Conservation (phyloP, 2,797 vertebrate species). For the Bradypodion ventrale region DNA sequence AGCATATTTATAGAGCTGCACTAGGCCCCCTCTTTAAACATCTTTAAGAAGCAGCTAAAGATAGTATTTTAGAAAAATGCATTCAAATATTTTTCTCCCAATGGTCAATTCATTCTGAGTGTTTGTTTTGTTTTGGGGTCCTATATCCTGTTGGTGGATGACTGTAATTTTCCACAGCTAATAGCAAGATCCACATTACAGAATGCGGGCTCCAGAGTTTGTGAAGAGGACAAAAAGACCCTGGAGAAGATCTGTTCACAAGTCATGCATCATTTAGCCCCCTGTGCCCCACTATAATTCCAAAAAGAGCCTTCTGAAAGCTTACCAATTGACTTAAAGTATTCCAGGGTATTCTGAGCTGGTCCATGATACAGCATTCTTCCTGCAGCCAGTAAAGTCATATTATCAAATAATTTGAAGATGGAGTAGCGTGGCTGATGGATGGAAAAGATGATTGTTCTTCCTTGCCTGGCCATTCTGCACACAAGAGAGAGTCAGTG, state of each 20-base stretch:
- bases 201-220: neutral
- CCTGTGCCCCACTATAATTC: neutral
- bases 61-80: too few species aligned
- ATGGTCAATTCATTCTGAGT: too few species aligned
- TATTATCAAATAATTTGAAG: constrained; percentile 88
- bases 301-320: neutral
- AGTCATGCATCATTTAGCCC: neutral
- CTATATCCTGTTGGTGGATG: too few species aligned
- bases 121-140: too few species aligned
- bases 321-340: constrained; percentile 86
- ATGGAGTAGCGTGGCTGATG: constrained; percentile 95
- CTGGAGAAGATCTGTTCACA: neutral
- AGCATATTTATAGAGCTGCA: too few species aligned
- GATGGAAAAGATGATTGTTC: constrained; percentile 93
- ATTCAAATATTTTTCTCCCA: too few species aligned
- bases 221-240: neutral
- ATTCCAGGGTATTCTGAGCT: constrained; percentile 78
- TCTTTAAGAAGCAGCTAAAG: too few species aligned
- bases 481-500: constrained; percentile 25
- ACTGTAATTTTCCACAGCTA: neutral
- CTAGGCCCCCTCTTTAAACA: too few species aligned
- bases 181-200: neutral
- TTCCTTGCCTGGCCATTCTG: constrained; percentile 88
- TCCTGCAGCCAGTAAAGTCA: constrained; percentile 87
- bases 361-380: constrained; percentile 89